Evolutionary conservation across 2,888 invertebrate genomes (phyloP), one percentile per base, ranked within the genome.

Genomic region (Ichneumon xanthorius): DNA sequence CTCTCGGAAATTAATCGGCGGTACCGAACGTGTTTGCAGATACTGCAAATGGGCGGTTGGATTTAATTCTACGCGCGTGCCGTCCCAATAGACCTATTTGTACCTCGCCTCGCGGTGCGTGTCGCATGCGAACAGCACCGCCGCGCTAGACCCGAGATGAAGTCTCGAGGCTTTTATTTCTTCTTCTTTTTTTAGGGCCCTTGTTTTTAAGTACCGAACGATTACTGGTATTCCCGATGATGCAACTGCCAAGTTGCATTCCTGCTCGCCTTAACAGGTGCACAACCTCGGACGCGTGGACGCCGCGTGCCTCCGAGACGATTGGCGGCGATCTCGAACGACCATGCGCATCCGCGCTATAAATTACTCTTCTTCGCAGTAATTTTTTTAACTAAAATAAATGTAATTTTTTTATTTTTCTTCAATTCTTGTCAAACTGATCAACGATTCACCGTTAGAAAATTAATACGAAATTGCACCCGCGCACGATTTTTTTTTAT

Each of bases 1-100:
- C 40, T 50, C 26, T 75, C 48, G 48, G 70, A 58, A 81, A 78
- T 84, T 80, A 70, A 80, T 77, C 68, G 55, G 48, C 45, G 22
- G 68, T 61, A 71, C 79, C 81, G 83, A 63, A 72, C 85, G 37
- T 76, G 73, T 87, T 83, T 79, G 53, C 87, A 58, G 76, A 85
- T 85, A 85, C 63, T 83, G 79, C 63, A 58, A 76, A 76, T 75
- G 33, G 72, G 53, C 78, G 55, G 55, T 70, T 50, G 45, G 33
- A 82, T 85, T 68, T 63, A 53, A 85, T 87, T 75, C 77, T 50
- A 33, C 45, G 9, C 81, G 71, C 80, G 82, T 82, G 63, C 48
- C 83, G 48, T 70, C 78, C 40, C 78, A 68, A 75, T 75, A 68
- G 19, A 79, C 71, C 82, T 78, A 86, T 82, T 82, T 68, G 84